Evolutionary conservation across 2,113 vertebrate genomes (phyloP).

Genomic region (Carassius carassius): DNA sequence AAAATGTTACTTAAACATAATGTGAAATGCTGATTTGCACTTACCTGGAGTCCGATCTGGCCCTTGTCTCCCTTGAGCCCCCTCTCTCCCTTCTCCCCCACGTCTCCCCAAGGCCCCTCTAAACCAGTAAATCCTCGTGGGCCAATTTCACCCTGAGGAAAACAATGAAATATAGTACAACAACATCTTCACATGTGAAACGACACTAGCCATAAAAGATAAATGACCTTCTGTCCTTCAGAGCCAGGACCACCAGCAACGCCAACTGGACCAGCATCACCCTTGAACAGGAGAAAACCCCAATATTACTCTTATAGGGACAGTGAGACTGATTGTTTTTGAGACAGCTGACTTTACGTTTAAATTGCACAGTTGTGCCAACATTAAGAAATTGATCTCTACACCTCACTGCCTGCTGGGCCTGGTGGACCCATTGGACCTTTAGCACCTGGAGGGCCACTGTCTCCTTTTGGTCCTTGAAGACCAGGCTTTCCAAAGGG

Average conservation of each 20-base stretch:
- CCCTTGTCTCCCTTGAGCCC: slow-evolving; percentile 83
- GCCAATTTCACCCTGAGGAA: slow-evolving; percentile 77
- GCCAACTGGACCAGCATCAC: slow-evolving; percentile 73
- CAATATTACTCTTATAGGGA: neutral
- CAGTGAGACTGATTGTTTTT: neutral
- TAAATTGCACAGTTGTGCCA: neutral
- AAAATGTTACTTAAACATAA: neutral
- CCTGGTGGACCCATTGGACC: slow-evolving; percentile 73
- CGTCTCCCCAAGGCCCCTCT: slow-evolving; percentile 75
- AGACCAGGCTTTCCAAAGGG: slow-evolving; percentile 69
- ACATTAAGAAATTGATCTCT: neutral
- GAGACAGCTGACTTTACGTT: neutral
- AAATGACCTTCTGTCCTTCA: slow-evolving; percentile 76
- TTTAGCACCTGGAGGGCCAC: slow-evolving; percentile 72
- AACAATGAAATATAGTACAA: slow-evolving; percentile 9
- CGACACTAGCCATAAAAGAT: neutral
- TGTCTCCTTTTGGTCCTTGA: slow-evolving; percentile 72
- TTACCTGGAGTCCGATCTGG: slow-evolving; percentile 76
- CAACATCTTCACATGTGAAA: neutral
- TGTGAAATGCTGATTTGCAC: slow-evolving; percentile 24
- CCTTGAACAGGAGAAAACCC: slow-evolving; percentile 60
- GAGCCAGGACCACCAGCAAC: slow-evolving; percentile 74
- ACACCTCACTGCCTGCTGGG: slow-evolving; percentile 78
- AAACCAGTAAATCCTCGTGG: slow-evolving; percentile 72
- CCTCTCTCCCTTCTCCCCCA: slow-evolving; percentile 71